phyloP scores from a whole-genome alignment of 2,888 invertebrate species.

The Calliphora vomitoria region DNA sequence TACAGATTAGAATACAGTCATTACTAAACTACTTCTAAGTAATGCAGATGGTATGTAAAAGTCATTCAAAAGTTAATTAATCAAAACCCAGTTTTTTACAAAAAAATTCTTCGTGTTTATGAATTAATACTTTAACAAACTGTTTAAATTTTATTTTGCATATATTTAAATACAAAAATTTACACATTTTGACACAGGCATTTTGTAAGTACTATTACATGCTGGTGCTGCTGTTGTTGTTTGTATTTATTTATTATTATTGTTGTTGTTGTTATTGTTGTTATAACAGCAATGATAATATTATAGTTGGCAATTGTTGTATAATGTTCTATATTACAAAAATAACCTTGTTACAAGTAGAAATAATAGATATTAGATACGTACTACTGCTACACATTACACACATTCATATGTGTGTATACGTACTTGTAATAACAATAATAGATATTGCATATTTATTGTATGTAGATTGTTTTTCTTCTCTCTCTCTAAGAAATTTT shows the following conservation, averaged over 20 bases:
- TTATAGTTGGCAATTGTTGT: conserved; percentile 65
- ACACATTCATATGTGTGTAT: background rate
- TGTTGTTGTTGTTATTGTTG: conserved; percentile 8
- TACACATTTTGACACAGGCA: conserved; percentile 41
- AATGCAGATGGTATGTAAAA: too few relatives aligned
- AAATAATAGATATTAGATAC: conserved; percentile 64
- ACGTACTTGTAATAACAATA: conserved; percentile 39
- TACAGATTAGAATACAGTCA: too few relatives aligned
- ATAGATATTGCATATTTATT: conserved; percentile 34
- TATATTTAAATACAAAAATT: conserved; percentile 40
- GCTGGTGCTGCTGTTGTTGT: conserved; percentile 1
- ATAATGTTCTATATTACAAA: conserved; percentile 60
- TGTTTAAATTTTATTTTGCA: conserved; percentile 4
- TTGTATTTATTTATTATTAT: background rate
- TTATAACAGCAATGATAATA: conserved; percentile 41
- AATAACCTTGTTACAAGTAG: conserved; percentile 66
- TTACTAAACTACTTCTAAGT: too few relatives aligned
- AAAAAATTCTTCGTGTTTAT: too few relatives aligned
- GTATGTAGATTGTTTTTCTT: background rate
- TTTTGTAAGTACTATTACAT: conserved; percentile 33
- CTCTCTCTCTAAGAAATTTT: background rate
- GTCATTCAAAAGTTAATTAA: too few relatives aligned
- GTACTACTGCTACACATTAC: background rate
- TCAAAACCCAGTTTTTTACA: too few relatives aligned
- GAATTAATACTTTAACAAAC: background rate